Evolutionary conservation across 2,797 vertebrate genomes (phyloP).

Genomic region (Tangara arthus): DNA sequence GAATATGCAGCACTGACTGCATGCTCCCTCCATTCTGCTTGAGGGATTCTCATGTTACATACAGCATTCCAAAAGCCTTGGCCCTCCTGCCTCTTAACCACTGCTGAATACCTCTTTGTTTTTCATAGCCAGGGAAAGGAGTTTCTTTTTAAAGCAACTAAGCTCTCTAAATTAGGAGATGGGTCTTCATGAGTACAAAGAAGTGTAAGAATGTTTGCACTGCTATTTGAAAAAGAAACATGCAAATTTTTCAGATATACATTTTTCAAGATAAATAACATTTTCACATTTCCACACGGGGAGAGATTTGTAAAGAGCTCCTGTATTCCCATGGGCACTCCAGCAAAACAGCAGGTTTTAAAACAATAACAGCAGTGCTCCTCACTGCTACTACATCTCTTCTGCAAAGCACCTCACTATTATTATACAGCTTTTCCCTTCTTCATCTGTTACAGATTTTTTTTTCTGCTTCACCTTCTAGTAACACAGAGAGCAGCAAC

Average conservation of each 20-base stretch:
- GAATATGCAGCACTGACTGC: neutral
- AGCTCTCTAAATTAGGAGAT: neutral
- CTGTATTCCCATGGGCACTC: neutral
- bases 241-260: neutral
- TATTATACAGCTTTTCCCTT: neutral
- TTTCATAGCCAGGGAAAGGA: neutral
- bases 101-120: neutral
- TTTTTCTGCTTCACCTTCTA: neutral
- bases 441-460: neutral
- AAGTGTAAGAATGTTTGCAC: neutral
- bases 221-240: neutral
- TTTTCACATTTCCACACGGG: fast-evolving
- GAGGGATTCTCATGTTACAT: conserved; percentile 30
- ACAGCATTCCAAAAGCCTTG: conserved; percentile 1
- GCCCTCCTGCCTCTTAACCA: neutral
- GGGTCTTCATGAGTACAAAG: neutral
- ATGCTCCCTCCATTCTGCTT: neutral
- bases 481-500: neutral
- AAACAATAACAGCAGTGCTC: neutral
- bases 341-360: neutral
- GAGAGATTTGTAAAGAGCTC: neutral
- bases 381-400: neutral
- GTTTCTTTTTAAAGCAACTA: neutral
- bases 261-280: neutral
- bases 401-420: neutral